Base-by-base conservation (phyloP, 30 jellyfish, hydroid and myxozoan species). In the Chironex yamaguchii region DNA sequence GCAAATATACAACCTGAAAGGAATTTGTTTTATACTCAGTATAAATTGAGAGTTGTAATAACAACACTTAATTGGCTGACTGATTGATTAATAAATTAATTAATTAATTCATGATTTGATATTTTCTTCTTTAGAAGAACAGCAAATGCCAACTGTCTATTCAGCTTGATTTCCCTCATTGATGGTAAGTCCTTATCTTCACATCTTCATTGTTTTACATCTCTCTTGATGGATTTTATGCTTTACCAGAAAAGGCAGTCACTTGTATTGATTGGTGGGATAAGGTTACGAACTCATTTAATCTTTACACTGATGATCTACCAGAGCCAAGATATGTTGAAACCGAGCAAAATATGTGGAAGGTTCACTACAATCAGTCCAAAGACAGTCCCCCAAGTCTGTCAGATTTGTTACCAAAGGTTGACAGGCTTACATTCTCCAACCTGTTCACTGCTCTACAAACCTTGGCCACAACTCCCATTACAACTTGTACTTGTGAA, bases 261-360 rank as follows among this genome's bases (percentile, higher is more conserved):
- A 9, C 14, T 42, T 9, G n/a, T 42, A 42, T 42, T n/a, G 62
- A 42, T 9, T 42, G 62, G 62, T 9, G n/a, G n/a, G n/a, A 42
- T 42, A 42, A 42, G n/a, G 11, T 42, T n/a, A 42, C 14, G 14
- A 9, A 11, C n/a, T 42, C n/a, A 11, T n/a, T 42, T 42, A 42
- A 42, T 11, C 14, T 9, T 9, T 42, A n/a, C 62, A 9, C n/a
- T 69, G 74, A 23, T 0, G 74, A 69, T 29, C 69, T 69, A 12
- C 74, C 22, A 25, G 67, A 69, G 27, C 82, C 82, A 14, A 6
- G 0, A 2, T 36, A 69, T 20, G 25, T 69, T 22, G 36, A 33
- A 29, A 26, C 74, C 2, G 82, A 69, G 82, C 24, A 30, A 2
- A 69, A 69, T 31, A 69, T 69, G 82, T 69, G 82, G 82, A 67